phyloP scores from a whole-genome alignment of 2,888 invertebrate species.

The Oligia strigilis region DNA sequence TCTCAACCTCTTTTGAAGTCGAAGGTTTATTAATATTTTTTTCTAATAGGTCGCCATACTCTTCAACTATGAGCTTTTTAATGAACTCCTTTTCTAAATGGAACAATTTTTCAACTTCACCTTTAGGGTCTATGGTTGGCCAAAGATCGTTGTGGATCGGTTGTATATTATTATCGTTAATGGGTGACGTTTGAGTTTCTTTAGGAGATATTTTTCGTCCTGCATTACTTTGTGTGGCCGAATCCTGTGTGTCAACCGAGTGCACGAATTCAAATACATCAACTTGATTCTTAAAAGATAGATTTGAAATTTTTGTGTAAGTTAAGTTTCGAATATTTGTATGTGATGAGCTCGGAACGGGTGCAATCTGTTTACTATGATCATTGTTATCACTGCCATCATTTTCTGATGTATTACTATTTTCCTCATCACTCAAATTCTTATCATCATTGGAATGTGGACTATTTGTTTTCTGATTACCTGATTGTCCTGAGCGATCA shows the following conservation, averaged over 20 bases:
- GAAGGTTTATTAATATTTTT: conserved; percentile 83
- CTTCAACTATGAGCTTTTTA: conserved; percentile 84
- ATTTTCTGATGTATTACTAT: conserved; percentile 50
- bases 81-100: conserved; percentile 87
- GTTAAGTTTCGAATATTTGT: conserved; percentile 71
- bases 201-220: conserved; percentile 80
- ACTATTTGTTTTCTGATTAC: conserved; percentile 43
- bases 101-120: conserved; percentile 84
- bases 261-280: conserved; percentile 87
- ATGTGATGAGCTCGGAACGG: conserved; percentile 55
- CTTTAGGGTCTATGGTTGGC: conserved; percentile 80
- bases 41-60: conserved; percentile 84
- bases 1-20: conserved; percentile 75
- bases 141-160: conserved; percentile 85
- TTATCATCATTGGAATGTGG: conserved; percentile 49
- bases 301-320: conserved; percentile 77
- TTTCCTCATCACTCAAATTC: conserved; percentile 49
- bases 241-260: conserved; percentile 84
- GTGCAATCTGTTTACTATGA: conserved; percentile 31
- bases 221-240: conserved; percentile 83
- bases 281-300: conserved; percentile 84
- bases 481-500: conserved; percentile 67
- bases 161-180: conserved; percentile 76
- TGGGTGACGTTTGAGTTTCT: conserved; percentile 87
- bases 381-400: conserved; percentile 31